A percentile compares a stretch with the other conserved stretches of the same genome.
phyloP scores from a whole-genome alignment of 1,140 invertebrate genomes.

The Anthonomus grandis region DNA sequence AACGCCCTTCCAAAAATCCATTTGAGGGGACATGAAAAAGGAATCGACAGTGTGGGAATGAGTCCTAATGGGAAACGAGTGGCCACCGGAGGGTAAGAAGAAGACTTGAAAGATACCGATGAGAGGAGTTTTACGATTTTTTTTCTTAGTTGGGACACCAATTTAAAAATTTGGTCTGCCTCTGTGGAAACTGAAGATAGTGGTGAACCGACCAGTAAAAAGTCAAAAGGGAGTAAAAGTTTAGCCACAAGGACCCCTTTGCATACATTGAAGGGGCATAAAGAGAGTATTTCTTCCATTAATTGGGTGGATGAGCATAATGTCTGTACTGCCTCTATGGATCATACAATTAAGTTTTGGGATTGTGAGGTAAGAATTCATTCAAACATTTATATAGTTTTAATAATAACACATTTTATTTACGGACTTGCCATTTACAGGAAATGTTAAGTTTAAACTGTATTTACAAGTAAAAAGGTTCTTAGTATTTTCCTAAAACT shows the following conservation, averaged over 20 bases:
- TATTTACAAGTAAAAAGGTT: too few species aligned
- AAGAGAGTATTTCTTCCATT: slow-evolving; percentile 81
- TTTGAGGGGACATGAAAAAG: slow-evolving; percentile 84
- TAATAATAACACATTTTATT: background rate
- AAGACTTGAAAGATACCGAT: too few species aligned
- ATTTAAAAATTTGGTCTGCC: slow-evolving; percentile 75
- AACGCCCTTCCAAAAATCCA: slow-evolving; percentile 75
- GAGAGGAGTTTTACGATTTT: too few species aligned
- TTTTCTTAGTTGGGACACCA: slow-evolving; percentile 70
- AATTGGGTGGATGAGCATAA: slow-evolving; percentile 76
- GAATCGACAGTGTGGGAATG: slow-evolving; percentile 79
- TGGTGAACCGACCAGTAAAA: slow-evolving; percentile 53
- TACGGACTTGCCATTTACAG: too few species aligned
- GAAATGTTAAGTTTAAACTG: background rate
- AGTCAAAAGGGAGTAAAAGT: slow-evolving; percentile 43
- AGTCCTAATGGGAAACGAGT: slow-evolving; percentile 61
- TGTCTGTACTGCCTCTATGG: slow-evolving; percentile 85
- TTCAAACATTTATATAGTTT: too few species aligned
- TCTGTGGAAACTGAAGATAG: slow-evolving; percentile 48
- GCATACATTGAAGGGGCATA: slow-evolving; percentile 87
- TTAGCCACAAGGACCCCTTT: slow-evolving; percentile 67
- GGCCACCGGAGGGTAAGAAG: slow-evolving; percentile 71
- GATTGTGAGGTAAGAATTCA: slow-evolving; percentile 58
- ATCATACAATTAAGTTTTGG: slow-evolving; percentile 94
- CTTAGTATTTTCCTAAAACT: too few species aligned